These are phyloP conservation scores for Catajapyx aquilonaris DNA, from an alignment of 1,140 invertebrate genomes.

Conservation along the genomic window DNA sequence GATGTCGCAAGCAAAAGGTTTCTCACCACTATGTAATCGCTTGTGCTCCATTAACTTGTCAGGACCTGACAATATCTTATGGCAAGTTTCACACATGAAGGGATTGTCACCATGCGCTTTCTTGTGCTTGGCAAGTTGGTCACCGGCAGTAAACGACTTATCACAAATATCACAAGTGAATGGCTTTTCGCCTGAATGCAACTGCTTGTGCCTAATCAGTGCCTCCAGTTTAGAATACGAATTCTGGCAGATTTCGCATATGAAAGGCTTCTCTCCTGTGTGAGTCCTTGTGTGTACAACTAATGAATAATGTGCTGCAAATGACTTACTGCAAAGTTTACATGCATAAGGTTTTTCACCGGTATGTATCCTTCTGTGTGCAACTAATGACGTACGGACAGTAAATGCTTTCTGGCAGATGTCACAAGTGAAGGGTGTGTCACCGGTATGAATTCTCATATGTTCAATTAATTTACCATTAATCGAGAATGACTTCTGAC, in stretches of 20 bases:
- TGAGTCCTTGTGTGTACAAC: neutral
- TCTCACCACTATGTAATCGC: too few species aligned
- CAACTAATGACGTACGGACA: neutral
- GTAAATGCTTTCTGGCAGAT: too few species aligned
- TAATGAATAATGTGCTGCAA: slow-evolving; percentile 1
- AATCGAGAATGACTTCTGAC: neutral
- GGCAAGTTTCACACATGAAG: too few species aligned
- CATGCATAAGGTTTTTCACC: slow-evolving; percentile 1
- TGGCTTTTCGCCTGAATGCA: slow-evolving; percentile 4
- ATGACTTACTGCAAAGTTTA: slow-evolving; percentile 6
- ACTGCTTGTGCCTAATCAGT: neutral
- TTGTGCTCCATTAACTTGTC: too few species aligned
- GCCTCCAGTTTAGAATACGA: neutral
- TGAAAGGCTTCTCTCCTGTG: slow-evolving; percentile 3
- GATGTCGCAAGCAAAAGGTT: too few species aligned
- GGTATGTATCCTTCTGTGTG: neutral
- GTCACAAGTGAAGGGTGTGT: too few species aligned
- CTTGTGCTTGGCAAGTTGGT: neutral
- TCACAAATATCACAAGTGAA: slow-evolving; percentile 1
- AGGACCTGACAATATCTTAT: too few species aligned
- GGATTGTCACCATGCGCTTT: neutral
- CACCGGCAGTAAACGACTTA: neutral
- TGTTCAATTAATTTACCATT: neutral
- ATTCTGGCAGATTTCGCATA: neutral
- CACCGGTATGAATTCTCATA: slow-evolving; percentile 3